Percentiles rank a stretch among this genome's conserved stretches.
These are phyloP conservation scores for Tinamus major DNA, from an alignment of 2,797 vertebrate species.

Conservation along the genomic window DNA sequence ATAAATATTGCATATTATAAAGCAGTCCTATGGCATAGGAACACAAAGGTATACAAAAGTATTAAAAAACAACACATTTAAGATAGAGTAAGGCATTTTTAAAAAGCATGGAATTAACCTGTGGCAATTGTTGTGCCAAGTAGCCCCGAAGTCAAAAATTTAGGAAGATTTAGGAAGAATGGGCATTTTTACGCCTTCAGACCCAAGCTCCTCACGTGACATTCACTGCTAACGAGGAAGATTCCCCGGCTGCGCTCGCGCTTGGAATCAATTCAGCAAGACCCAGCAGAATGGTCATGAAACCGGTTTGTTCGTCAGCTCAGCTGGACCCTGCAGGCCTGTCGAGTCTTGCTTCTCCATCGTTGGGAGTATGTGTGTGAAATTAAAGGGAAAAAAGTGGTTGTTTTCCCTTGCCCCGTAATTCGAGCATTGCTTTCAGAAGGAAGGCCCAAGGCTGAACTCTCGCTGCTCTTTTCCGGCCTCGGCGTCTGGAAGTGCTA, in stretches of 20 bases:
- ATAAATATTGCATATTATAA: background rate
- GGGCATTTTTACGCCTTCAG: conserved; percentile 36
- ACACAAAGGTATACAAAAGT: background rate
- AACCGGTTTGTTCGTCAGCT: conserved; percentile 48
- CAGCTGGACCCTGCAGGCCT: conserved; percentile 28
- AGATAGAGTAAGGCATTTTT: background rate
- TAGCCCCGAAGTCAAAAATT: background rate
- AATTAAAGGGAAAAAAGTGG: background rate
- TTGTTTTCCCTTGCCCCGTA: background rate
- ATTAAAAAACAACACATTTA: conserved; percentile 3
- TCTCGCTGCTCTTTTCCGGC: background rate
- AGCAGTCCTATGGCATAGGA: background rate
- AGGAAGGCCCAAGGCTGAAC: background rate
- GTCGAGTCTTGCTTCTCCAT: background rate
- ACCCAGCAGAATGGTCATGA: conserved; percentile 66
- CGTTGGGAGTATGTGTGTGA: background rate
- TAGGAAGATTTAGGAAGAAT: conserved; percentile 10
- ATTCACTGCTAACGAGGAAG: conserved; percentile 66
- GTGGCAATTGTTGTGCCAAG: background rate
- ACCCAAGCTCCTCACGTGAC: conserved; percentile 37
- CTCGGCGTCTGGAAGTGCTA: background rate
- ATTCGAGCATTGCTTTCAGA: background rate
- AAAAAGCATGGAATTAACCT: conserved; percentile 37
- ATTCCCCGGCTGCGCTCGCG: conserved; percentile 24
- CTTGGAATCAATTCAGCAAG: conserved; percentile 56